Evolutionary conservation across 2,797 vertebrate species (phyloP).

Genomic region (Podarcis lilfordi): DNA sequence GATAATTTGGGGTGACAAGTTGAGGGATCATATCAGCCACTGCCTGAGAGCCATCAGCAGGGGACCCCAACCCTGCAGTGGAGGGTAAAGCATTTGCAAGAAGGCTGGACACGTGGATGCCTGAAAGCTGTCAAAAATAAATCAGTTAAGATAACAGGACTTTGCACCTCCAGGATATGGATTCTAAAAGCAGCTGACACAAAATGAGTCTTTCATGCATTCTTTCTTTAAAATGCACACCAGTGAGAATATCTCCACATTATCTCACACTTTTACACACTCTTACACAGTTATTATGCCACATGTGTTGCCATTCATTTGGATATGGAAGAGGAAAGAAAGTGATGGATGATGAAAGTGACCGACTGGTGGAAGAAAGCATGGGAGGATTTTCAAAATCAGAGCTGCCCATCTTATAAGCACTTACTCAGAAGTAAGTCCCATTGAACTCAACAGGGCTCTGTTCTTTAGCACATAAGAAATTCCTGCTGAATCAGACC

Average conservation of each 20-base stretch:
- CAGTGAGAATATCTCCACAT: conserved; percentile 2
- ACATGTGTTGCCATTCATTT: not conserved
- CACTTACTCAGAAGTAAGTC: no score
- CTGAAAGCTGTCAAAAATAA: not conserved
- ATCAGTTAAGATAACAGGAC: not conserved
- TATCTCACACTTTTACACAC: not conserved
- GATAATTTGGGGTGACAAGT: conserved; percentile 21
- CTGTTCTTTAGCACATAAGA: no score
- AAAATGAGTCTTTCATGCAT: not conserved
- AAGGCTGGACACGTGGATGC: not conserved
- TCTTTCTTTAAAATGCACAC: not conserved
- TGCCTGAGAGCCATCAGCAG: not conserved
- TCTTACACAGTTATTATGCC: not conserved
- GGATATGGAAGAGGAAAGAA: not conserved
- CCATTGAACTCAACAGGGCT: not conserved
- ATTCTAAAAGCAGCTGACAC: conserved; percentile 3
- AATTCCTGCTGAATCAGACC: no score
- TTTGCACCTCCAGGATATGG: conserved; percentile 4
- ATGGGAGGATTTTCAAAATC: not conserved
- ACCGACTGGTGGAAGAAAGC: not conserved
- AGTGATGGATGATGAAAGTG: not conserved
- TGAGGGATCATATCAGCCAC: conserved; percentile 18
- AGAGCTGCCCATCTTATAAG: not conserved
- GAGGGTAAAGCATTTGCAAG: not conserved
- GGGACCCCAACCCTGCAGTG: not conserved